A percentile compares a stretch with the other conserved stretches of the same genome.
These are phyloP conservation scores for Drosophila suboccidentalis DNA, from an alignment of 2,888 invertebrate genomes.

Conservation along the genomic window DNA sequence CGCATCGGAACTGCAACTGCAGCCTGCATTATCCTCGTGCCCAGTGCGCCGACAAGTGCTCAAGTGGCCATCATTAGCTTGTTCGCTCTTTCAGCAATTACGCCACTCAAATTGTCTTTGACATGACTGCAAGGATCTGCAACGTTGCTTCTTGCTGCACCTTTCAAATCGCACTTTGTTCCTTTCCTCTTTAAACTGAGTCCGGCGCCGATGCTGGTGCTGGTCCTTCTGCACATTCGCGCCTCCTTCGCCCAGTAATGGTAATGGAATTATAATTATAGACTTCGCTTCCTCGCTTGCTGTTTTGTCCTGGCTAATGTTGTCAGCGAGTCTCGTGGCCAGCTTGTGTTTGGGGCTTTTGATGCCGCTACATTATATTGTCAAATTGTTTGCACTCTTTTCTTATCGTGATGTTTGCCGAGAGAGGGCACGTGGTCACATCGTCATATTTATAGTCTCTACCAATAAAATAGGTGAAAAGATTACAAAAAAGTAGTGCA, in stretches of 20 bases:
- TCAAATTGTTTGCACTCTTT: constrained; percentile 82
- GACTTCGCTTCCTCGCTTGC: constrained; percentile 66
- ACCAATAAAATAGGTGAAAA: neutral
- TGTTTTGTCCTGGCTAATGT: constrained; percentile 73
- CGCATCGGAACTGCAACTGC: constrained; percentile 25
- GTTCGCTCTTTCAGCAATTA: constrained; percentile 68
- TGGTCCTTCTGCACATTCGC: constrained; percentile 19
- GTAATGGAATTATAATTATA: constrained; percentile 85
- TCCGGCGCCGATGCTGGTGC: constrained; percentile 54
- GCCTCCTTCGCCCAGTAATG: constrained; percentile 64
- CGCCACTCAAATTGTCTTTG: constrained; percentile 74
- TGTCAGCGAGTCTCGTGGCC: constrained; percentile 59
- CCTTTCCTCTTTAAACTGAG: constrained; percentile 35
- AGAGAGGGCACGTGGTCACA: constrained; percentile 66
- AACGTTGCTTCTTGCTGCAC: constrained; percentile 63
- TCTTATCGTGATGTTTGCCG: constrained; percentile 64
- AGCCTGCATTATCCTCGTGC: constrained; percentile 75
- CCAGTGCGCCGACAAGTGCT: constrained; percentile 19
- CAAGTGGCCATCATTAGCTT: constrained; percentile 72
- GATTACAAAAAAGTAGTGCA: neutral
- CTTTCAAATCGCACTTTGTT: constrained; percentile 75
- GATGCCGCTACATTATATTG: constrained; percentile 82
- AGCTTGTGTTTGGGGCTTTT: constrained; percentile 49
- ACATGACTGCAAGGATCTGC: constrained; percentile 59
- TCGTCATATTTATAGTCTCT: constrained; percentile 26